Evolutionary conservation across 2,797 vertebrate genomes (phyloP).

Genomic region (Delichon dasypus): DNA sequence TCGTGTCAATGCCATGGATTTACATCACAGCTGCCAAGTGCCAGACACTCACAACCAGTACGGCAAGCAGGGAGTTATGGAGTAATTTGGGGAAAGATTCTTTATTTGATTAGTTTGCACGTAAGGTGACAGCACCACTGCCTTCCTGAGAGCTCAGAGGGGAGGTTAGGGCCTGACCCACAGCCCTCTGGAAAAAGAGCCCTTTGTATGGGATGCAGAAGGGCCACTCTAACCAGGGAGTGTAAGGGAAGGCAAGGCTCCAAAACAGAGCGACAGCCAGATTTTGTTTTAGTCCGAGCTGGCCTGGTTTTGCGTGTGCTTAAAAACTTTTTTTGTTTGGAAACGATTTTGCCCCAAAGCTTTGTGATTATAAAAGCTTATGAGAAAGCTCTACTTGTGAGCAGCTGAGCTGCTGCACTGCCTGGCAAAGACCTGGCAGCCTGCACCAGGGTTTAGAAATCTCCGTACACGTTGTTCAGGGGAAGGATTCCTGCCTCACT

Average conservation of each 20-base stretch:
- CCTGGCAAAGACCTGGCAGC: slow-evolving; percentile 65
- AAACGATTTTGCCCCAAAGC: slow-evolving; percentile 52
- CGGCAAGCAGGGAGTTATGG: neutral
- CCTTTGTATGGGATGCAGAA: slow-evolving; percentile 34
- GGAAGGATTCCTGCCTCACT: slow-evolving; percentile 34
- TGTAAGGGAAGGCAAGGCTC: slow-evolving; percentile 29
- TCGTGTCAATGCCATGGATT: neutral
- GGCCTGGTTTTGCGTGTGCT: slow-evolving; percentile 36
- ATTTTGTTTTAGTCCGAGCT: slow-evolving; percentile 24
- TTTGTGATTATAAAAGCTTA: slow-evolving; percentile 60
- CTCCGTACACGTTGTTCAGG: slow-evolving; percentile 10
- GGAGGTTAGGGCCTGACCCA: slow-evolving; percentile 17
- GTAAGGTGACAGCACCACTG: neutral
- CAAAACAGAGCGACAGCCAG: neutral
- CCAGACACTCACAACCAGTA: neutral
- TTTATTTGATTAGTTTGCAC: neutral
- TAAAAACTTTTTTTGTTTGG: slow-evolving; percentile 54
- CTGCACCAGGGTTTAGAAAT: slow-evolving; percentile 35
- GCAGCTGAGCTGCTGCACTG: slow-evolving; percentile 61
- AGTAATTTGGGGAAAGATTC: neutral
- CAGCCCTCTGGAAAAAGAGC: slow-evolving; percentile 28
- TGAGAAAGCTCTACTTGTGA: slow-evolving; percentile 57
- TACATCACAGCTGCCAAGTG: neutral
- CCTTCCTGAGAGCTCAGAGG: neutral
- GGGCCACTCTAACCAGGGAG: neutral